A percentile compares a stretch with the other conserved stretches of the same genome.
phyloP scores from a whole-genome alignment of 2,888 invertebrate species.

The Tupiocoris notatus region DNA sequence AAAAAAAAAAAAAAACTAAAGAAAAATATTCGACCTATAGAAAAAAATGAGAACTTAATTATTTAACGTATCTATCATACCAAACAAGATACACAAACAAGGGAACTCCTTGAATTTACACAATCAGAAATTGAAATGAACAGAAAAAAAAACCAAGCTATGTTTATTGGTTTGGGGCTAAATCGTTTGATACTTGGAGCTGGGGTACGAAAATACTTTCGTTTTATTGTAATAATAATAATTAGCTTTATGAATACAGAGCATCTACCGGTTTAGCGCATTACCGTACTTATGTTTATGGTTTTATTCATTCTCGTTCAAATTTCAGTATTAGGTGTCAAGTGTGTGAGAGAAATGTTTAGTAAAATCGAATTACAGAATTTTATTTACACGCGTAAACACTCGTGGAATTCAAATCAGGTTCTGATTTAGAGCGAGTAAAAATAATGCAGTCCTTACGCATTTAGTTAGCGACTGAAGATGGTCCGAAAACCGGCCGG shows the following conservation, averaged over 20 bases:
- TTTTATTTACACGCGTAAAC: background rate
- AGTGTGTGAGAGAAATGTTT: background rate
- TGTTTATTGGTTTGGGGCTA: conserved; percentile 57
- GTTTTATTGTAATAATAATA: conserved; percentile 25
- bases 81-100: background rate
- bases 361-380: background rate
- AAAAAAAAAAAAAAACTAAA: conserved; percentile 22
- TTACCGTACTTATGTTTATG: background rate
- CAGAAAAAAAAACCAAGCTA: conserved; percentile 57
- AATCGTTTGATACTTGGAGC: conserved; percentile 62
- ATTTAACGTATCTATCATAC: background rate
- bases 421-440: too few relatives aligned
- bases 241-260: conserved; percentile 19
- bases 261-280: background rate
- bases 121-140: conserved; percentile 45
- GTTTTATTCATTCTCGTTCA: background rate
- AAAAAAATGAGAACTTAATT: background rate
- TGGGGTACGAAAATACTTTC: conserved; percentile 51
- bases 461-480: too few relatives aligned
- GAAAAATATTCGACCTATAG: too few relatives aligned
- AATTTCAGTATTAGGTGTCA: background rate
- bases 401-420: background rate
- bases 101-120: too few relatives aligned
- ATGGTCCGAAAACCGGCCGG: too few relatives aligned
- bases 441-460: too few relatives aligned